Conservation (phyloP, 2,797 vertebrate genomes). For the Threskiornis aethiopicus region DNA sequence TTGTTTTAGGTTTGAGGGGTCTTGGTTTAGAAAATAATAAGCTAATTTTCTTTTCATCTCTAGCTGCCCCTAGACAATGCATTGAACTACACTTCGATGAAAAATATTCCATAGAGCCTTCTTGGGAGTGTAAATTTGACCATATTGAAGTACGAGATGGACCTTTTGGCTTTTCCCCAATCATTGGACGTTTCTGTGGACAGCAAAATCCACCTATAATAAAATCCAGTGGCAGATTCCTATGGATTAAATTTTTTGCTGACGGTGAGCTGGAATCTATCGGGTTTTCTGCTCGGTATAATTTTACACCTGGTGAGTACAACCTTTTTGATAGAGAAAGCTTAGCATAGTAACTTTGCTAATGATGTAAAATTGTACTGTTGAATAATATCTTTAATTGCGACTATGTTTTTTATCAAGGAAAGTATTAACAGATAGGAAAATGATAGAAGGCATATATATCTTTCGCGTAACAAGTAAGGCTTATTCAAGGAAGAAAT, state of each 20-base stretch:
- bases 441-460: not conserved
- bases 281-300: slow-evolving; percentile 96
- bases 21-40: not conserved
- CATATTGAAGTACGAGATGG: slow-evolving; percentile 98
- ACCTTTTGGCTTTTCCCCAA: slow-evolving; percentile 97
- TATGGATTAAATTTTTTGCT: slow-evolving; percentile 99
- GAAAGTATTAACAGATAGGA: not conserved
- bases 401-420: not conserved
- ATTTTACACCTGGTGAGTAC: slow-evolving; percentile 96
- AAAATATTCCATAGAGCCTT: slow-evolving; percentile 97
- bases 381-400: not conserved
- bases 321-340: not conserved
- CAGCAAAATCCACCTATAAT: slow-evolving; percentile 95
- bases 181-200: slow-evolving; percentile 96
- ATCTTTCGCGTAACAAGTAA: not conserved
- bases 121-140: slow-evolving; percentile 99
- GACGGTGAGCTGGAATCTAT: slow-evolving; percentile 97
- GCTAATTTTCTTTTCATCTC: slow-evolving; percentile 47
- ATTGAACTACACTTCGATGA: slow-evolving; percentile 98
- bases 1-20: not conserved
- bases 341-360: not conserved
- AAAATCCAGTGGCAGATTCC: slow-evolving; percentile 95
- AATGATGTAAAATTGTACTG: not conserved
- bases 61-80: slow-evolving; percentile 96
- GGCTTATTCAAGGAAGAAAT: not conserved